A percentile compares a stretch with the other conserved stretches of the same genome.
phyloP scores from a whole-genome alignment of 2,888 invertebrate genomes.

The Tholera decimalis region DNA sequence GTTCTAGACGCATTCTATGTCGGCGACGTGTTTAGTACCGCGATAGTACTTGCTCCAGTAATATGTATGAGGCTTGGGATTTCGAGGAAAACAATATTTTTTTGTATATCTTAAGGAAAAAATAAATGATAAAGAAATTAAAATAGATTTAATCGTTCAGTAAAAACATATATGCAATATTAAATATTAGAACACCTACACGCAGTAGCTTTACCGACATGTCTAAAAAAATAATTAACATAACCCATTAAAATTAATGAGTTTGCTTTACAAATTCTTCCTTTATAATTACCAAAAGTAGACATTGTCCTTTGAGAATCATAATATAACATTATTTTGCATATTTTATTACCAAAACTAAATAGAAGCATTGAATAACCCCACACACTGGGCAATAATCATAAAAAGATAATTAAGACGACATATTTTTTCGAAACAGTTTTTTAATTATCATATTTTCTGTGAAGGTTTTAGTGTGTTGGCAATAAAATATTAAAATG shows the following conservation, averaged over 20 bases:
- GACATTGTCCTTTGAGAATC: conserved; percentile 51
- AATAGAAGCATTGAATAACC: conserved; percentile 37
- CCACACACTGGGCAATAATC: conserved; percentile 51
- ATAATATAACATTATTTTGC: conserved; percentile 36
- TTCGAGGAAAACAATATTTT: too few species aligned
- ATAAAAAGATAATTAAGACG: conserved; percentile 61
- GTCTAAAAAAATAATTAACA: conserved; percentile 58
- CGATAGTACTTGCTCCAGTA: conserved; percentile 45
- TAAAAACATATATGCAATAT: conserved; percentile 17
- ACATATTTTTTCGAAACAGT: conserved; percentile 52
- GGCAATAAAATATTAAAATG: conserved; percentile 54
- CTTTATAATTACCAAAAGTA: conserved; percentile 51
- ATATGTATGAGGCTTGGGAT: conserved; percentile 15
- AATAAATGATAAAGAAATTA: conserved; percentile 8
- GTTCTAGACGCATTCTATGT: conserved; percentile 66
- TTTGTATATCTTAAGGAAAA: too few species aligned
- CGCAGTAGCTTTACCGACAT: conserved; percentile 32
- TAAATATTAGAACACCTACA: conserved; percentile 47
- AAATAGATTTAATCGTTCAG: conserved; percentile 4
- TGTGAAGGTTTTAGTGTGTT: conserved; percentile 38
- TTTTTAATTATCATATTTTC: conserved; percentile 60
- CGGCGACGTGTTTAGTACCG: conserved; percentile 49
- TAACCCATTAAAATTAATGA: conserved; percentile 58
- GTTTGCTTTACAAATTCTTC: conserved; percentile 53
- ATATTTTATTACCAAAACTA: conserved; percentile 47